These are phyloP conservation scores for Tylochromis polylepis DNA, from an alignment of 2,113 vertebrate species.

Conservation along the genomic window DNA sequence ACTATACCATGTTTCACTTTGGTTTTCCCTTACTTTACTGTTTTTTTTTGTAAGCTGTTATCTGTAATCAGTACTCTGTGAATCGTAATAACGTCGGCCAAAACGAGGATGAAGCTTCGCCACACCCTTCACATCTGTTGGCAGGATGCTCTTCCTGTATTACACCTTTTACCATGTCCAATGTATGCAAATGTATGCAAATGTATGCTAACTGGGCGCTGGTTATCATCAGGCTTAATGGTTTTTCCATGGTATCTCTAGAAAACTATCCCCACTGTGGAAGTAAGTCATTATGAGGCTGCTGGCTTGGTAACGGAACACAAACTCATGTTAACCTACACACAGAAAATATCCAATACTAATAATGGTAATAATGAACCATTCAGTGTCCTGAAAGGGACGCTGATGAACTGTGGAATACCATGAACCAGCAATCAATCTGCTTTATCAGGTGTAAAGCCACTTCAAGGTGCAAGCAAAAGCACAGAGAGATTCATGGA, in stretches of 20 bases:
- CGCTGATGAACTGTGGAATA: neutral
- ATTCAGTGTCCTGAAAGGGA: neutral
- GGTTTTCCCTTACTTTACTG: neutral
- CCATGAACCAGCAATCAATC: neutral
- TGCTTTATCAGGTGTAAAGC: neutral
- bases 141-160: neutral
- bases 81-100: neutral
- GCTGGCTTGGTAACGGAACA: neutral
- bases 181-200: constrained; percentile 42
- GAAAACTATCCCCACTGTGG: constrained; percentile 11
- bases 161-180: neutral
- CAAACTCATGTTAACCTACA: neutral
- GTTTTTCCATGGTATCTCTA: neutral
- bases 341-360: neutral
- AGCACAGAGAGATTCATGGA: neutral
- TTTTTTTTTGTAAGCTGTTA: neutral
- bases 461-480: neutral
- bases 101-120: neutral
- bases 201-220: constrained; percentile 51
- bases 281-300: neutral
- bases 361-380: neutral
- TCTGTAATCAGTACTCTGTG: neutral
- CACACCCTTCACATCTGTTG: constrained; percentile 34
- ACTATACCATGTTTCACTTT: neutral
- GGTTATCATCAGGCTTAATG: constrained; percentile 20